Evolutionary conservation across 2,888 invertebrate species (phyloP).

Genomic region (Prosapia bicincta): DNA sequence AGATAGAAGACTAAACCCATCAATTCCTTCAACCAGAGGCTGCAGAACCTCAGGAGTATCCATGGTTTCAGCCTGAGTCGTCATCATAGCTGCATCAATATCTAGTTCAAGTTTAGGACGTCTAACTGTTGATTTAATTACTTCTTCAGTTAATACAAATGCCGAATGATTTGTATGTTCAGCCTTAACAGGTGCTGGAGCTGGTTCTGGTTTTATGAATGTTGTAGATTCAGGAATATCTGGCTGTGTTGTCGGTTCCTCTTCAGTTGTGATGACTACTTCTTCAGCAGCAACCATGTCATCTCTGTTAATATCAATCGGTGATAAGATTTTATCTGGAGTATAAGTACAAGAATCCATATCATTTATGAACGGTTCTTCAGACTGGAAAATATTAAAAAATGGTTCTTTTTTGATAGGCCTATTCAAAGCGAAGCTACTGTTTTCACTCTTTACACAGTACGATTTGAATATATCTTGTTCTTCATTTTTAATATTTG

Average conservation of each 20-base stretch:
- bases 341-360: background rate
- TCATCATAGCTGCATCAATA: conserved; percentile 15
- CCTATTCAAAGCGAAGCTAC: background rate
- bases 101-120: conserved; percentile 25
- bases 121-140: background rate
- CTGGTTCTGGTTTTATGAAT: background rate
- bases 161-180: background rate
- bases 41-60: conserved; percentile 50
- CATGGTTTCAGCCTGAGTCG: conserved; percentile 26
- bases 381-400: conserved; percentile 4
- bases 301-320: background rate
- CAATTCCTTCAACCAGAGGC: conserved; percentile 44
- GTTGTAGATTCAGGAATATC: background rate
- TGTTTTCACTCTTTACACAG: background rate
- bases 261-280: background rate
- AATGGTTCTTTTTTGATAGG: background rate
- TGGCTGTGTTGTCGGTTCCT: background rate
- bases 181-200: background rate
- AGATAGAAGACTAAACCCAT: conserved; percentile 41
- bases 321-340: background rate
- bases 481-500: background rate
- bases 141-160: background rate
- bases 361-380: conserved; percentile 8
- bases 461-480: background rate
- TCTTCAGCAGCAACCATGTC: background rate